A percentile compares a stretch with the other conserved stretches of the same genome.
phyloP scores from a whole-genome alignment of 2,113 vertebrate species.

The Heliornis fulica region DNA sequence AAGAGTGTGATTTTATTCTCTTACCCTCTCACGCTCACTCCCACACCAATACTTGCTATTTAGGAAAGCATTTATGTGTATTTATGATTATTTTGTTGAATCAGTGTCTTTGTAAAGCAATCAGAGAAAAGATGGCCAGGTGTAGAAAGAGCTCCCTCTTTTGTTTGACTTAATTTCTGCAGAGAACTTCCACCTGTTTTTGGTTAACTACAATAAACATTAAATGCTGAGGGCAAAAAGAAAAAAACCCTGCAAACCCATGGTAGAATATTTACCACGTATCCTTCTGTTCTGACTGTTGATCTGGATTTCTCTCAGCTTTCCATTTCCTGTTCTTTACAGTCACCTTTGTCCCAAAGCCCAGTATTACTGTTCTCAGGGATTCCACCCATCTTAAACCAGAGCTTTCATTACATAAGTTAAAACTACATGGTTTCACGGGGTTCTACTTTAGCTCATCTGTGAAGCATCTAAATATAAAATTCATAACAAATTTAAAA shows the following conservation, averaged over 20 bases:
- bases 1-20: neutral
- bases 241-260: too few species aligned
- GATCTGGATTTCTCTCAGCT: neutral
- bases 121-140: neutral
- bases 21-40: too few species aligned
- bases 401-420: neutral
- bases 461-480: neutral
- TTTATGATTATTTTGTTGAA: neutral
- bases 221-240: neutral
- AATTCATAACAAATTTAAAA: neutral
- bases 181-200: neutral
- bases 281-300: neutral
- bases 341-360: neutral
- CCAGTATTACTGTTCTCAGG: neutral
- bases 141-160: constrained; percentile 15
- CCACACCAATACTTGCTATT: neutral
- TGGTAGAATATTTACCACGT: neutral
- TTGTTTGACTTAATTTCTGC: neutral
- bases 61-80: neutral
- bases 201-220: neutral
- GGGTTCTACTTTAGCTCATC: neutral
- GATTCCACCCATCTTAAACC: neutral
- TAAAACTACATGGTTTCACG: neutral
- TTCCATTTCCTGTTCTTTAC: neutral
- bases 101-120: neutral